Base-by-base conservation (phyloP, 1,140 invertebrate genomes). In the Steinernema khuongi region DNA sequence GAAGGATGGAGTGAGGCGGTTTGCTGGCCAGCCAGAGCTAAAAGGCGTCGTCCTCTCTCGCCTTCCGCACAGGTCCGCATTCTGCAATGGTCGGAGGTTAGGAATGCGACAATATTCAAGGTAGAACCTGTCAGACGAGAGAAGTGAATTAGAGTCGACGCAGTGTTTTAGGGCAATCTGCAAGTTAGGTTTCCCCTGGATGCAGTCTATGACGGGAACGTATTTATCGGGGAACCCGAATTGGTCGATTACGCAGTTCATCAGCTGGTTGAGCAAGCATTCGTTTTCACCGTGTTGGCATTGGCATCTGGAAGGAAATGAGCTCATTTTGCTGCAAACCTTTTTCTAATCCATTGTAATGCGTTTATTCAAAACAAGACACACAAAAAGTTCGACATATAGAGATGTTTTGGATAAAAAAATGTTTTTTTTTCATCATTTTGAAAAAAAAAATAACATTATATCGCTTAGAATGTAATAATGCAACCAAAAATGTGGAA, bases 171-270 rank as follows among this genome's bases (percentile, higher is more conserved):
- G 72, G 14, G 80, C 82, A 1, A 26, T 29, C 30, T 81, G 36
- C 67, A 84, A 32, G 73, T 81, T 72, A 1, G 26, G 32, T 33
- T 74, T 78, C 28, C 78, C 81, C 60, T 83, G 81, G 70, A 83
- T 78, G 44, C 81, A 83, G 11, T 81, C 79, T 26, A 83, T 77
- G 32, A 84, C 29, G 14, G 79, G 81, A 33, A 83, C 68, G 41
- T 78, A 81, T 28, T 72, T 73, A 26, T 80, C 74, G 1, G 83
- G 74, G 31, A 60, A 68, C 0, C 67, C 72, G 69, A 81, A 30
- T 18, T 74, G 36, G 28, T 84, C 78, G 28, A 84, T 84, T 18
- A 77, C 82, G 67, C 83, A 84, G 69, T 85, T 85, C 84, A 85
- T 85, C 32, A 84, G 71, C 26, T 78, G 76, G 73, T 84, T 84